Evolutionary conservation across 2,113 vertebrate species (phyloP).

Genomic region (Muscicapa adusta): DNA sequence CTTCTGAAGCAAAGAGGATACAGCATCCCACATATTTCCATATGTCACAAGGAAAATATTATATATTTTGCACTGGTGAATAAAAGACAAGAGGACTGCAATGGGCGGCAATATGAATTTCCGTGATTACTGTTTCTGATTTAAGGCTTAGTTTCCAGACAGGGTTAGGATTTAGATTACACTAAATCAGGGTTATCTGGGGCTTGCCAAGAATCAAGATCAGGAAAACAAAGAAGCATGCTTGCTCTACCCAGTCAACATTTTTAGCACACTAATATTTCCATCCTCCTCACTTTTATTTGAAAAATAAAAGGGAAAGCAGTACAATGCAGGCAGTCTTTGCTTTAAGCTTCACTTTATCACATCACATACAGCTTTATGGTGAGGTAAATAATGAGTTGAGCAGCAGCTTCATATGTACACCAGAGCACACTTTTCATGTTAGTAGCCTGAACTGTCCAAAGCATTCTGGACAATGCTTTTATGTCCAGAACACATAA

Average conservation of each 20-base stretch:
- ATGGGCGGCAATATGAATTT: background rate
- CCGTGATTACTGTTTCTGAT: background rate
- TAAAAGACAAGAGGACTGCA: background rate
- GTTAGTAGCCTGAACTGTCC: background rate
- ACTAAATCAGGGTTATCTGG: background rate
- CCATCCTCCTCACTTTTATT: background rate
- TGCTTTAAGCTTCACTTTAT: background rate
- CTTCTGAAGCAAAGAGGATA: background rate
- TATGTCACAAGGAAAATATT: background rate
- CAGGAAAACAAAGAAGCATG: background rate
- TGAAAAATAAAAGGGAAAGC: background rate
- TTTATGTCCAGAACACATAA: background rate
- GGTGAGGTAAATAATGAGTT: background rate
- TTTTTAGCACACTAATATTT: background rate
- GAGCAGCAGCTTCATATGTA: background rate
- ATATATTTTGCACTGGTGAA: background rate
- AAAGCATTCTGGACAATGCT: too few species aligned
- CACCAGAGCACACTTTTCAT: background rate
- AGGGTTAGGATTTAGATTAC: constrained; percentile 7
- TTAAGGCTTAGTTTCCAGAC: constrained; percentile 10
- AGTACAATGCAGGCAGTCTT: background rate
- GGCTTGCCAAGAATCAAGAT: constrained; percentile 16
- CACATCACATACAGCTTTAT: background rate
- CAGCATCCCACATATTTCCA: background rate
- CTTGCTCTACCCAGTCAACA: background rate